Conservation (phyloP, 2,113 vertebrate genomes). For the Nyctereutes procyonoides region DNA sequence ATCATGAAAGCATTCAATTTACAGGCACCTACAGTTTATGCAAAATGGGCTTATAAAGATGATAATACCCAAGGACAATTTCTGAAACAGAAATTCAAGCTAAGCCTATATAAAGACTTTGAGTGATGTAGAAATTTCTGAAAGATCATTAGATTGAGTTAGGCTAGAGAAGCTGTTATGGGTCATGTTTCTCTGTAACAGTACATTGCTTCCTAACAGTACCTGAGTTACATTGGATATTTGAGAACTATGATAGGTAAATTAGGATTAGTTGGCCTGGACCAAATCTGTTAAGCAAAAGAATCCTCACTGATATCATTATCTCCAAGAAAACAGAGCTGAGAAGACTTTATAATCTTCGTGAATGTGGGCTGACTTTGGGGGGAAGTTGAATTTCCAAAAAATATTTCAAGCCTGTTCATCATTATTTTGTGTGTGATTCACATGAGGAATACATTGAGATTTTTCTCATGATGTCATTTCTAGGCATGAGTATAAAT, state of each 20-base stretch:
- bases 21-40: not conserved
- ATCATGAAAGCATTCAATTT: not conserved
- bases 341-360: not conserved
- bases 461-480: not conserved
- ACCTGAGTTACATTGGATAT: not conserved
- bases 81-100: not conserved
- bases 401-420: not conserved
- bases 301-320: not conserved
- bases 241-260: not conserved
- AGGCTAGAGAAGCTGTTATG: not conserved
- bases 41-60: not conserved
- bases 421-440: not conserved
- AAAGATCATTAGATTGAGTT: not conserved
- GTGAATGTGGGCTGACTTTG: not conserved
- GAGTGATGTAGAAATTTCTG: not conserved
- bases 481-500: not conserved
- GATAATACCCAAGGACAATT: not conserved
- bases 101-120: not conserved
- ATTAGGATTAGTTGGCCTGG: not conserved
- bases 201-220: not conserved
- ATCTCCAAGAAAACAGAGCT: not conserved
- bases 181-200: not conserved
- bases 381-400: not conserved
- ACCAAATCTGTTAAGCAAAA: not conserved
- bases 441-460: not conserved